Conservation (phyloP, 2,797 vertebrate species). For the Psittacula echo region DNA sequence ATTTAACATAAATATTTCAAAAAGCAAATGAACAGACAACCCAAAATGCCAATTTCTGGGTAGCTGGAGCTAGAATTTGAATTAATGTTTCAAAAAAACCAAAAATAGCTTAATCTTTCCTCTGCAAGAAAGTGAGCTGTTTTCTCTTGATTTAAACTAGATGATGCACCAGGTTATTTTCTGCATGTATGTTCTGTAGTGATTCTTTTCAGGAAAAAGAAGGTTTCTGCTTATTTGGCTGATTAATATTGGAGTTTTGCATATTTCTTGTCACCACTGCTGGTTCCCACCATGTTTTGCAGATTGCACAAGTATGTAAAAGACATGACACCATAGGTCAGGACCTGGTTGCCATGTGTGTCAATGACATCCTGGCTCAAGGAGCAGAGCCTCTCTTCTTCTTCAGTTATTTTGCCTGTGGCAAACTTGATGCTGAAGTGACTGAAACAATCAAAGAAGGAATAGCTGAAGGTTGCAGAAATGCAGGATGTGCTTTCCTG, state of each 20-base stretch:
- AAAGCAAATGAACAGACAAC: neutral
- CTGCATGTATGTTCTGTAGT: neutral
- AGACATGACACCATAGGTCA: conserved; percentile 83
- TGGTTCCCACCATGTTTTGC: neutral
- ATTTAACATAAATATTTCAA: neutral
- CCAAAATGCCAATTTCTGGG: neutral
- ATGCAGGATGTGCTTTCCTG: conserved; percentile 84
- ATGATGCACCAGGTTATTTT: neutral
- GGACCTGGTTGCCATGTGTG: conserved; percentile 89
- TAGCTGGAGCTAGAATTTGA: neutral
- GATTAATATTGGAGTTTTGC: neutral
- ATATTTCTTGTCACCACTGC: neutral
- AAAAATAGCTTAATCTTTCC: neutral
- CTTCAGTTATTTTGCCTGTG: conserved; percentile 85
- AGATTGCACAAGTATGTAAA: conserved; percentile 84
- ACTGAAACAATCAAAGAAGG: conserved; percentile 80
- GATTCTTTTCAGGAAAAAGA: neutral
- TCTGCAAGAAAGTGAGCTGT: neutral
- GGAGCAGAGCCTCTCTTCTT: conserved; percentile 93
- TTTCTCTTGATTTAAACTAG: neutral
- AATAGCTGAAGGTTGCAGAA: conserved; percentile 82
- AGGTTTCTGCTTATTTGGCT: neutral
- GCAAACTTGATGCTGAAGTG: conserved; percentile 79
- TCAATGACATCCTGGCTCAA: conserved; percentile 88
- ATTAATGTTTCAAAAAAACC: neutral